These are phyloP conservation scores for Phengaris alcon DNA, from an alignment of 2,888 invertebrate species.

Conservation along the genomic window DNA sequence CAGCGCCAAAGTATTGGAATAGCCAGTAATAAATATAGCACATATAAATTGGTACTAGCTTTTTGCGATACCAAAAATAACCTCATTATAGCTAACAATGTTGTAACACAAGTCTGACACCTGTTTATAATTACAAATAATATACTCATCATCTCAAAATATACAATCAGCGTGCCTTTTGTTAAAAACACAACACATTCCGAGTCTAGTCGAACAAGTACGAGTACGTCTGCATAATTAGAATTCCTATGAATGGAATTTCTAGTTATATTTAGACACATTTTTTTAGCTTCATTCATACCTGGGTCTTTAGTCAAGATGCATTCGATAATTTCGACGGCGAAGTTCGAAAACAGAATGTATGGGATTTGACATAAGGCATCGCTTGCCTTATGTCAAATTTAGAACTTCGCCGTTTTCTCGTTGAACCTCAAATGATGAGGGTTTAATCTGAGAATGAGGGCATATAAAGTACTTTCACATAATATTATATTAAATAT, in stretches of 20 bases:
- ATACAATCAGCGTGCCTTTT: conserved; percentile 9
- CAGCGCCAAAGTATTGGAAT: not conserved
- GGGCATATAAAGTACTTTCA: too few species aligned
- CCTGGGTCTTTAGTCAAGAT: not conserved
- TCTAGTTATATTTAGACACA: conserved; percentile 18
- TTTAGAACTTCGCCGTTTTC: too few species aligned
- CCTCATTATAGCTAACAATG: not conserved
- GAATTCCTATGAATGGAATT: conserved; percentile 5
- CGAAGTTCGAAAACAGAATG: not conserved
- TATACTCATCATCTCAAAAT: conserved; percentile 24
- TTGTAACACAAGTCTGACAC: conserved; percentile 8
- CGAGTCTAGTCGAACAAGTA: not conserved
- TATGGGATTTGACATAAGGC: not conserved
- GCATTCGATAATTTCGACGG: not conserved
- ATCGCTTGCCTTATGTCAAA: too few species aligned
- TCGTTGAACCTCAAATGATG: not conserved
- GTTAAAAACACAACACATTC: not conserved
- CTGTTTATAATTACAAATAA: conserved; percentile 15
- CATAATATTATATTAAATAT: too few species aligned
- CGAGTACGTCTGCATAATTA: conserved; percentile 16
- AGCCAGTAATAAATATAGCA: not conserved
- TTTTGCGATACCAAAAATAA: not conserved
- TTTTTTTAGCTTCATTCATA: conserved; percentile 9
- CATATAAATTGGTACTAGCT: not conserved
- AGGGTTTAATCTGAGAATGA: too few species aligned